These are phyloP conservation scores for Phylloscopus trochilus DNA, from an alignment of 2,113 vertebrate genomes.

Conservation along the genomic window DNA sequence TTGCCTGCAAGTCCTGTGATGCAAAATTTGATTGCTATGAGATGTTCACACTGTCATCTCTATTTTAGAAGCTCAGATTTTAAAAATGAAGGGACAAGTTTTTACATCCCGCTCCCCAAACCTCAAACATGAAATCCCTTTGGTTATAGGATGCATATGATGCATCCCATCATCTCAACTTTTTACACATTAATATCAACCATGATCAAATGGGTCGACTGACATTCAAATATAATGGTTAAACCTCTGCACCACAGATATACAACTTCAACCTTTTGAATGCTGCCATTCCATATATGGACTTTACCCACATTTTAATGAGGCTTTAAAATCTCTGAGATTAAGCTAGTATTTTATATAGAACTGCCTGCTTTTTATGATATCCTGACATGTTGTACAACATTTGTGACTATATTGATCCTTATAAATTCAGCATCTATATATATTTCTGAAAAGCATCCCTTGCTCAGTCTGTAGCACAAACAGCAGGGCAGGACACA, in stretches of 20 bases:
- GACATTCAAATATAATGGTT: conserved; percentile 57
- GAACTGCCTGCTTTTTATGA: conserved; percentile 78
- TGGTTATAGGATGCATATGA: neutral
- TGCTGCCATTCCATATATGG: conserved; percentile 76
- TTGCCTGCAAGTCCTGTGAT: neutral
- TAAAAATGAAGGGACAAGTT: neutral
- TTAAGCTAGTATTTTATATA: conserved; percentile 79
- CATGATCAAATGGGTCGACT: conserved; percentile 11
- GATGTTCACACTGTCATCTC: neutral
- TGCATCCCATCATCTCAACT: neutral
- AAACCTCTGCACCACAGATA: conserved; percentile 65
- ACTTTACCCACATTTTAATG: conserved; percentile 79
- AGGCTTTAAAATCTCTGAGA: conserved; percentile 79
- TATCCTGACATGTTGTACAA: conserved; percentile 81
- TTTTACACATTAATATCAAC: neutral
- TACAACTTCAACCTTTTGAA: conserved; percentile 79
- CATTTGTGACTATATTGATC: conserved; percentile 76
- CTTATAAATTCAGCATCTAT: conserved; percentile 77
- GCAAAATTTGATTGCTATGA: neutral
- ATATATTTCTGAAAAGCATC: conserved; percentile 69
- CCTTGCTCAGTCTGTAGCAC: neutral
- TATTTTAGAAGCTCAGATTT: neutral
- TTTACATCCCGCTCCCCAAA: neutral
- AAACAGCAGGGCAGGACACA: neutral
- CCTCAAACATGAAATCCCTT: neutral